A percentile compares a stretch with the other conserved stretches of the same genome.
These are phyloP conservation scores for Furcifer pardalis DNA, from an alignment of 2,797 vertebrate genomes.

Conservation along the genomic window DNA sequence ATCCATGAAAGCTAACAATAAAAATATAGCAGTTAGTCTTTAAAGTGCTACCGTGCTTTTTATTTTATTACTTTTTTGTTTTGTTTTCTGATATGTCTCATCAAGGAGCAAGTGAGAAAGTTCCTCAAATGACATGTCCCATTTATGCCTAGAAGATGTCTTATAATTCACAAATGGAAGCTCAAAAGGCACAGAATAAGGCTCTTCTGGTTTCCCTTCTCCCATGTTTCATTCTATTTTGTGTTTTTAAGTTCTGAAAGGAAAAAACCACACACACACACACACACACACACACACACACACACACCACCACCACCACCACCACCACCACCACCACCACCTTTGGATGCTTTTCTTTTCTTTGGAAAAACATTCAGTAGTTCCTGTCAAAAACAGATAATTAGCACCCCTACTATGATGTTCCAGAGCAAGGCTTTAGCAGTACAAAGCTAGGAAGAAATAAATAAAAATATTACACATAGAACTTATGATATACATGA, in stretches of 20 bases:
- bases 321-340: too few relatives aligned
- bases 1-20: too few relatives aligned
- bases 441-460: background rate
- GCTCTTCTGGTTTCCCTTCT: background rate
- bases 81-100: too few relatives aligned
- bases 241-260: background rate
- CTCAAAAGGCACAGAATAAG: background rate
- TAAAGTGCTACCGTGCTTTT: too few relatives aligned
- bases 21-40: too few relatives aligned
- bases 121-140: background rate
- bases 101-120: background rate
- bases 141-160: background rate
- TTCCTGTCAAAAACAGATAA: conserved; percentile 15
- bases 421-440: conserved; percentile 9
- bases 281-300: too few relatives aligned
- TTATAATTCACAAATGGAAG: background rate
- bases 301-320: too few relatives aligned
- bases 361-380: conserved; percentile 3
- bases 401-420: conserved; percentile 19
- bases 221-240: background rate
- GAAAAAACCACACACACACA: too few relatives aligned
- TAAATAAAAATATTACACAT: background rate
- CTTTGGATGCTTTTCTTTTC: conserved; percentile 1
- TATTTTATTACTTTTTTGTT: too few relatives aligned
- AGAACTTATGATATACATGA: conserved; percentile 16